A percentile compares a stretch with the other conserved stretches of the same genome.
These are phyloP conservation scores for Gorsachius magnificus DNA, from an alignment of 2,797 vertebrate genomes.

Conservation along the genomic window DNA sequence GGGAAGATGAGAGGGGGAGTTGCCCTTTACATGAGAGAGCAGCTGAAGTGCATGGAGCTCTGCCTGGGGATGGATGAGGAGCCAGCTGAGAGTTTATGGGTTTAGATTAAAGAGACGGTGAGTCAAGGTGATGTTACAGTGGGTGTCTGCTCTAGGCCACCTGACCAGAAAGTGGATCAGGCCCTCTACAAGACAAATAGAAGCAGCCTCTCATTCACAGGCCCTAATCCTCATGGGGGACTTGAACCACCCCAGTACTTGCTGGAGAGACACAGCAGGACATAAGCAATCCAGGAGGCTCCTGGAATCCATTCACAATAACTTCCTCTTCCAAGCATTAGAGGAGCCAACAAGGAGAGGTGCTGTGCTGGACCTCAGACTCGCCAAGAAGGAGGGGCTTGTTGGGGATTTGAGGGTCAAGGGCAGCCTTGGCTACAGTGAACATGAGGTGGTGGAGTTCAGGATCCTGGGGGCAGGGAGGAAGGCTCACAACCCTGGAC, in stretches of 20 bases:
- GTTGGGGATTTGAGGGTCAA: background rate
- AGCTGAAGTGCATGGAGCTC: background rate
- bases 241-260: background rate
- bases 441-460: background rate
- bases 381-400: background rate
- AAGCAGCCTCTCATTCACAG: background rate
- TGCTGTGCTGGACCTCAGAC: background rate
- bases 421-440: background rate
- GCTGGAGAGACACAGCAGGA: background rate
- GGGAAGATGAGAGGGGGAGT: background rate
- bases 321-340: background rate
- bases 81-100: background rate
- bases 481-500: background rate
- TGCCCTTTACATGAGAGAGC: background rate
- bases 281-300: background rate
- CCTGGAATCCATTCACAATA: too few relatives aligned
- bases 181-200: background rate
- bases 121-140: background rate
- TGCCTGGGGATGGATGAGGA: background rate
- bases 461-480: background rate
- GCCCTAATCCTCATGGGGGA: too few relatives aligned
- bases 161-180: background rate
- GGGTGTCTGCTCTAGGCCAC: background rate
- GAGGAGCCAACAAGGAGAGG: background rate
- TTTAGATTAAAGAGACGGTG: background rate